Evolutionary conservation across 2,888 invertebrate species (phyloP), one percentile per base, ranked within the genome.

Genomic region (Drosophila parthenogenetica): DNA sequence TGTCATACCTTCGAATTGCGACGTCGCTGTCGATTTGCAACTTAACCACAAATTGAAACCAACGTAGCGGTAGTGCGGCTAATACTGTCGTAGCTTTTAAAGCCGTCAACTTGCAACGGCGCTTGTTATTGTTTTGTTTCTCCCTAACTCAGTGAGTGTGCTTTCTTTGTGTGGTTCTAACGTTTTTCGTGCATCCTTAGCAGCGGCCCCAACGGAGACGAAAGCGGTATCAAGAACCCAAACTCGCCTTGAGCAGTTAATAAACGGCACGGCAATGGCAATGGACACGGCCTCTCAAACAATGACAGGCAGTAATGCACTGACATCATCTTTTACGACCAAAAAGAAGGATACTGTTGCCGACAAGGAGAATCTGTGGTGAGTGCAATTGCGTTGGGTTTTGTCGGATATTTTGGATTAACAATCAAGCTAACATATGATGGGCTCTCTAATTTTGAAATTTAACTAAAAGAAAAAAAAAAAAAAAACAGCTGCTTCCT

Each of bases 341-440:
- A 91, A 91, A 73, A 91, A 91, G 81, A 91, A 91, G 89, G 91
- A 91, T 90, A 90, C 90, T 74, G 87, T 81, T 19, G 68, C 80
- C 51, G 91, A 90, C 65, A 90, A 91, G 77, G 91, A 91, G 76
- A 91, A 91, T 69, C 82, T 91, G 65, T 91, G 91, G 91, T 91
- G 66, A 91, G 90, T 82, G 29, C 2, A 29, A 14, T 10, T n/a
- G 4, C 3, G 8, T 7, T 35, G 42, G 53, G 10, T 32, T 16
- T 48, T 29, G 16, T 29, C 14, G 4, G 29, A 16, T 11, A 10
- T 11, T 7, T 16, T 46, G 5, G 14, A n/a, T 10, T 37, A n/a
- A 22, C 13, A 17, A 22, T 3, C 32, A 11, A 14, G 40, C 40
- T 19, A 39, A 16, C 53, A 49, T 25, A 19, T 67, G 50, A 58